phyloP scores from a whole-genome alignment of 2,888 invertebrate species.

The Epistrophe grossulariae region DNA sequence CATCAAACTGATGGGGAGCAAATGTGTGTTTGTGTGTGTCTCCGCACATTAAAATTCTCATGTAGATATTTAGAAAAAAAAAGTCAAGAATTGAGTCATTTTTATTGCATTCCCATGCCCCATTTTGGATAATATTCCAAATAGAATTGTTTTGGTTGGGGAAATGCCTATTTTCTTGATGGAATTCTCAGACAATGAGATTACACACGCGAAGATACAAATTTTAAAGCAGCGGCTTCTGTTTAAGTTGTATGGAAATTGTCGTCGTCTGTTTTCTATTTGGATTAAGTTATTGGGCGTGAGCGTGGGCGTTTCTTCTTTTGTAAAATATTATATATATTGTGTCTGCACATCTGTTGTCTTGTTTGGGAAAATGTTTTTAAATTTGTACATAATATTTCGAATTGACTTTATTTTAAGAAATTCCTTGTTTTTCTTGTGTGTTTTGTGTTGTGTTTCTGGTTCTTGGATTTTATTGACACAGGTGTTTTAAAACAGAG shows the following conservation, averaged over 20 bases:
- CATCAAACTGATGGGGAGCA: conserved; percentile 21
- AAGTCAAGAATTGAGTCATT: conserved; percentile 26
- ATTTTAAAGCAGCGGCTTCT: neutral
- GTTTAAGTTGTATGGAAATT: neutral
- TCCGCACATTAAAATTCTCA: conserved; percentile 32
- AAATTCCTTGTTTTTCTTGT: neutral
- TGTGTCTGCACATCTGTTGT: neutral
- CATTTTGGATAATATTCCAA: conserved; percentile 17
- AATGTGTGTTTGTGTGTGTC: conserved; percentile 3
- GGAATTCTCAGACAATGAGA: conserved; percentile 34
- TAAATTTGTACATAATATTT: neutral
- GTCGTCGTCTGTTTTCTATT: conserved; percentile 4
- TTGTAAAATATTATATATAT: neutral
- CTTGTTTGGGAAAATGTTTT: neutral
- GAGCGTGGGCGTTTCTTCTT: neutral
- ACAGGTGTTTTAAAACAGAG: conserved; percentile 4
- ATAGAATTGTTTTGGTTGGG: neutral
- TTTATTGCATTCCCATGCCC: conserved; percentile 28
- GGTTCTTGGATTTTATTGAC: conserved; percentile 1
- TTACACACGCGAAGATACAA: neutral
- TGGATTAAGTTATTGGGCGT: conserved; percentile 1
- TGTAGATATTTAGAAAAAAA: neutral
- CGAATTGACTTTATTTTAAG: neutral
- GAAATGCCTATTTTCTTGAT: neutral
- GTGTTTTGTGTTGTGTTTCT: neutral